These are phyloP conservation scores for Acleris emargana DNA, from an alignment of 2,888 invertebrate genomes.

Conservation along the genomic window DNA sequence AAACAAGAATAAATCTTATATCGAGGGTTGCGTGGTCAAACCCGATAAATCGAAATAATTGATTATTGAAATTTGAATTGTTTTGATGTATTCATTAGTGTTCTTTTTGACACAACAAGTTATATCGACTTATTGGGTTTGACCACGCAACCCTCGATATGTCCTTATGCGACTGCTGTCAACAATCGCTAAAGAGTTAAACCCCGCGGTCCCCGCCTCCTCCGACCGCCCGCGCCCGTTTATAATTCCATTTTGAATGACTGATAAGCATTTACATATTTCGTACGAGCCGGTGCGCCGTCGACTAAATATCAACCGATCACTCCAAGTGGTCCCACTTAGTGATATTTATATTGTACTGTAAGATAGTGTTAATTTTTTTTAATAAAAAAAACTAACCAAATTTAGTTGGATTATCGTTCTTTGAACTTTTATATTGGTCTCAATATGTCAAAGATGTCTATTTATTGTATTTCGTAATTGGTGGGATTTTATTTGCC, in stretches of 20 bases:
- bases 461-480: constrained; percentile 55
- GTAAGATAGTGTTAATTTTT: constrained; percentile 63
- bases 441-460: constrained; percentile 80
- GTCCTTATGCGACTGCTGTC: too few species aligned
- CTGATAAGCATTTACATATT: constrained; percentile 37
- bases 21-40: too few species aligned
- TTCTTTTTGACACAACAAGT: too few species aligned
- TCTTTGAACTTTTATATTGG: constrained; percentile 68
- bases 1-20: too few species aligned
- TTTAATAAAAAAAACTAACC: constrained; percentile 64
- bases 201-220: too few species aligned
- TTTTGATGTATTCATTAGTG: too few species aligned
- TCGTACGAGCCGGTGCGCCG: constrained; percentile 8
- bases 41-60: too few species aligned
- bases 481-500: constrained; percentile 42
- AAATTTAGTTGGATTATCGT: constrained; percentile 68
- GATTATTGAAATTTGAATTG: too few species aligned
- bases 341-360: constrained; percentile 69
- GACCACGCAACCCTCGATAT: too few species aligned
- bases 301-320: constrained; percentile 35
- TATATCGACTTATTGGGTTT: too few species aligned
- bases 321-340: constrained; percentile 59
- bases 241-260: constrained; percentile 24
- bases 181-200: too few species aligned
- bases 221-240: too few species aligned